These are phyloP conservation scores for Panurus biarmicus DNA, from an alignment of 2,113 vertebrate species.

Conservation along the genomic window DNA sequence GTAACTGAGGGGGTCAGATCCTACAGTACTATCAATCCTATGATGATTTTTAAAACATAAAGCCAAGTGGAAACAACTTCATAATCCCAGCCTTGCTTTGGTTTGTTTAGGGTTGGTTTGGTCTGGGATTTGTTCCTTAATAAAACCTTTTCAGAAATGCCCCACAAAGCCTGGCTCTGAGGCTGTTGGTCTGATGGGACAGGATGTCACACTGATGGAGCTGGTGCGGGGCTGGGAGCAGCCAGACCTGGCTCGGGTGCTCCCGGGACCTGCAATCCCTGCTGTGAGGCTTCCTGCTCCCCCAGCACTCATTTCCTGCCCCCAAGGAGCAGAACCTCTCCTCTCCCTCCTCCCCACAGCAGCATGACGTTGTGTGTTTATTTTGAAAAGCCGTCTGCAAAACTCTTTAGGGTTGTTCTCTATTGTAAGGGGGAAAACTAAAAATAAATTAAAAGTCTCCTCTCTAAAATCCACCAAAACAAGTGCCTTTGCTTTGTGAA, in stretches of 20 bases:
- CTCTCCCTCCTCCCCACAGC: not conserved
- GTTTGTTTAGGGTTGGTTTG: not conserved
- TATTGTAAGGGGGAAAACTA: not conserved
- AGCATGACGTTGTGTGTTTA: not conserved
- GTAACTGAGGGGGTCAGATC: not conserved
- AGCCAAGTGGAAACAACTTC: not conserved
- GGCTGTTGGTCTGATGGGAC: not conserved
- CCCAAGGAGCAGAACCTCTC: not conserved
- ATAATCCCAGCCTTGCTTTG: not conserved
- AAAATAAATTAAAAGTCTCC: not conserved
- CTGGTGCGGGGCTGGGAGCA: accelerated
- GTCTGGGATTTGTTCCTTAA: not conserved
- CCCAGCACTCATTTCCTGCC: not conserved
- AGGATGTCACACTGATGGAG: accelerated
- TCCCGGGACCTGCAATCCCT: not conserved
- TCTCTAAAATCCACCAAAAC: not conserved
- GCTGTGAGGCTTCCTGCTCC: not conserved
- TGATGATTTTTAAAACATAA: not conserved
- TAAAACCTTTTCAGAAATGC: not conserved
- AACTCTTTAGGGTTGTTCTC: not conserved
- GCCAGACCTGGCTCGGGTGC: not conserved
- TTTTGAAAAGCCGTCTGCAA: constrained; percentile 4
- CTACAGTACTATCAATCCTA: not conserved
- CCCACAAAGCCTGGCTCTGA: not conserved
- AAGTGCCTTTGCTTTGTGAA: not conserved